phyloP scores from a whole-genome alignment of 2,888 invertebrate genomes.

The Phasia obesa region DNA sequence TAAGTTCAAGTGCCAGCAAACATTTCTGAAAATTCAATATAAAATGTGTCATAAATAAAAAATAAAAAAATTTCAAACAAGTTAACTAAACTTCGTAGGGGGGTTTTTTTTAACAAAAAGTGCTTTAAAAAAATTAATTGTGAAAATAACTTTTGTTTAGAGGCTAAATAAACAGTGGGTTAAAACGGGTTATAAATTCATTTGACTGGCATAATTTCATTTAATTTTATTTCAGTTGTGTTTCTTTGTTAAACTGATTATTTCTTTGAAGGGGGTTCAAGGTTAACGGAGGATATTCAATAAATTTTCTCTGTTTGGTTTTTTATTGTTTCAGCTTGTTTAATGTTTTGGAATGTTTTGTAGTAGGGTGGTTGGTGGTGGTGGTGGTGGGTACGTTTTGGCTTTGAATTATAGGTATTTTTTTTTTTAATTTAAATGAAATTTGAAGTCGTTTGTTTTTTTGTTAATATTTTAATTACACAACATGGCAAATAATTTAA shows the following conservation, averaged over 20 bases:
- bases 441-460: slow-evolving; percentile 64
- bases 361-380: not conserved
- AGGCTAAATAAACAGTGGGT: not conserved
- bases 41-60: not conserved
- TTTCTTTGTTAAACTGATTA: slow-evolving; percentile 41
- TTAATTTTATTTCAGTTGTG: slow-evolving; percentile 63
- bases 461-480: slow-evolving; percentile 79
- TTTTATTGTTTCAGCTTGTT: not conserved
- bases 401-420: slow-evolving; percentile 9
- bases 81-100: not conserved
- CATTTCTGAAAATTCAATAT: not conserved
- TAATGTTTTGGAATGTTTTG: not conserved
- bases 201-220: slow-evolving; percentile 63
- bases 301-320: slow-evolving; percentile 7
- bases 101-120: not conserved
- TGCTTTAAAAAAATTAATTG: not conserved
- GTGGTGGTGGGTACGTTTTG: not conserved
- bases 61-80: not conserved
- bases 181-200: slow-evolving; percentile 29
- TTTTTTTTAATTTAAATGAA: slow-evolving; percentile 36
- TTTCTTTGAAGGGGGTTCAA: not conserved
- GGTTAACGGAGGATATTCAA: not conserved
- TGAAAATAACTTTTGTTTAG: not conserved
- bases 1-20: too few species aligned
- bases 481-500: slow-evolving; percentile 83